Evolutionary conservation across 2,888 invertebrate species (phyloP).

Genomic region (Ophion ventricosus): DNA sequence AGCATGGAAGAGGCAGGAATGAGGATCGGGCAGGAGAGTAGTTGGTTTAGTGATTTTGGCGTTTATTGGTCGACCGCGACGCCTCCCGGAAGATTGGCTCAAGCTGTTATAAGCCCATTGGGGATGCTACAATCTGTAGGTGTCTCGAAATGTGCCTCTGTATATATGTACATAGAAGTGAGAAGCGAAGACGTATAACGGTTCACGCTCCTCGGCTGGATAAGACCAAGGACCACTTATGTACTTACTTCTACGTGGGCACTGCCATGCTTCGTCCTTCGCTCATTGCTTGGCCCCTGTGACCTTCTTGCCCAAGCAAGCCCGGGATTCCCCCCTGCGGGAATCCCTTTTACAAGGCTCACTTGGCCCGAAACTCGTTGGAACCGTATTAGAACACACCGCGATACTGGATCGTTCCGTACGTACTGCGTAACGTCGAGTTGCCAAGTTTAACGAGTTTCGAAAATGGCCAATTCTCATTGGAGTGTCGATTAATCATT

Average conservation of each 20-base stretch:
- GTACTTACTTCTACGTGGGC: constrained; percentile 59
- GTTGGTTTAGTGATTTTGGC: constrained; percentile 81
- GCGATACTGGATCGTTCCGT: constrained; percentile 4
- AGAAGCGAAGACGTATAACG: constrained; percentile 50
- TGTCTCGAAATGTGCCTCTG: constrained; percentile 73
- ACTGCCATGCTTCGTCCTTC: constrained; percentile 18
- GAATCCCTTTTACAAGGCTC: constrained; percentile 47
- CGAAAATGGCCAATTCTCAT: not conserved
- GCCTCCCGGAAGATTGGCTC: constrained; percentile 80
- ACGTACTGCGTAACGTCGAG: constrained; percentile 11
- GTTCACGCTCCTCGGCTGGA: constrained; percentile 49
- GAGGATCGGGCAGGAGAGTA: constrained; percentile 69
- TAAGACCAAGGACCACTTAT: constrained; percentile 67
- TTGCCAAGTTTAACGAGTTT: constrained; percentile 28
- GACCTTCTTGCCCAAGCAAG: constrained; percentile 11
- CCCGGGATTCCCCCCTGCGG: constrained; percentile 20
- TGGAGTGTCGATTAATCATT: not conserved
- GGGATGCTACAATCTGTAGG: constrained; percentile 75
- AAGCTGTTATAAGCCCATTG: constrained; percentile 75
- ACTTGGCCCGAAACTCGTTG: constrained; percentile 50
- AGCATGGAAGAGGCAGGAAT: constrained; percentile 1
- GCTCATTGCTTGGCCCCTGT: constrained; percentile 5
- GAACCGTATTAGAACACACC: constrained; percentile 35
- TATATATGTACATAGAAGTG: constrained; percentile 56
- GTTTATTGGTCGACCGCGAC: constrained; percentile 81